Evolutionary conservation across 2,797 vertebrate species (phyloP).

Genomic region (Gallirallus australis): DNA sequence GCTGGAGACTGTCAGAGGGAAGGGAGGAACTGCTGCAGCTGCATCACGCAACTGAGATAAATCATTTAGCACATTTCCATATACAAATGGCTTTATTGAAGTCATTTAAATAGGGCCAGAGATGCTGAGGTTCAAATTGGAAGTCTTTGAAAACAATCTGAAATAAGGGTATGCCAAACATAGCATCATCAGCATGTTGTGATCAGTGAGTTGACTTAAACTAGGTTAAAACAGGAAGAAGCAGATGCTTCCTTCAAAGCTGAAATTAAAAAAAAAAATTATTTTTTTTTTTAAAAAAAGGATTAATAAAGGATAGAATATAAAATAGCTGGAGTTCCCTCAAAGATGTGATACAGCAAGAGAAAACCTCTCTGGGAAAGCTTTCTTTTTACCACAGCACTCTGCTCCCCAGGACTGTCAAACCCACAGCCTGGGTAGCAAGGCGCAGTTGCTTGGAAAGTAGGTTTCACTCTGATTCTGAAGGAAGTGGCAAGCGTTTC

Average conservation of each 20-base stretch:
- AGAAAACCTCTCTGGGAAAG: background rate
- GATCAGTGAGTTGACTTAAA: background rate
- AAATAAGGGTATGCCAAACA: background rate
- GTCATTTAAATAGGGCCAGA: background rate
- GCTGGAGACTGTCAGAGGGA: background rate
- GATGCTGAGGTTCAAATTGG: background rate
- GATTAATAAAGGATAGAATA: background rate
- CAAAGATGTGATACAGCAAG: background rate
- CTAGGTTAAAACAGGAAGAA: background rate
- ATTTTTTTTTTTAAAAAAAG: too few relatives aligned
- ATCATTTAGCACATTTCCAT: constrained; percentile 20
- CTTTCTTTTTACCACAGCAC: background rate
- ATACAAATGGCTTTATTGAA: background rate
- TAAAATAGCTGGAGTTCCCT: background rate
- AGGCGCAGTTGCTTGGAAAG: background rate
- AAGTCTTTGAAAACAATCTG: background rate
- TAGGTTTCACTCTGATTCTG: background rate
- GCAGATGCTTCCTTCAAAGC: background rate
- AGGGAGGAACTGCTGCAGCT: background rate
- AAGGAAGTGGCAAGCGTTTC: background rate
- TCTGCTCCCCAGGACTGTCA: background rate
- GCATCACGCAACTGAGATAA: background rate
- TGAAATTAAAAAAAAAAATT: background rate
- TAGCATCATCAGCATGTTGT: background rate
- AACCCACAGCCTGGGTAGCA: background rate